Percentiles rank a stretch among this genome's conserved stretches.
Conservation (phyloP, 2,888 invertebrate genomes). For the Nymphalis c-album region DNA sequence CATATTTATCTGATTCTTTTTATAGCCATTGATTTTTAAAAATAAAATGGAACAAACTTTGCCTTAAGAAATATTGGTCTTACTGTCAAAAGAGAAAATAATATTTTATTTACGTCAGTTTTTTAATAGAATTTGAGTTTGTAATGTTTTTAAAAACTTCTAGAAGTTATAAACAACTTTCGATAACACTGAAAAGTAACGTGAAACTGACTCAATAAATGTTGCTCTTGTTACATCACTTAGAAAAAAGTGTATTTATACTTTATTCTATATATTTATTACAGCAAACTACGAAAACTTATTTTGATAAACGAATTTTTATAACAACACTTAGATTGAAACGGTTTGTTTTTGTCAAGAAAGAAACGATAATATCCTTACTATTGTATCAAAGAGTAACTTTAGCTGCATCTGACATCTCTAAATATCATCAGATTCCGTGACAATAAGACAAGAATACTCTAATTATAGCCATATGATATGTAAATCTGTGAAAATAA, state of each 20-base stretch:
- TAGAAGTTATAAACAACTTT: neutral
- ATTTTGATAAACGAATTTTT: slow-evolving; percentile 10
- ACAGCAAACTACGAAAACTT: neutral
- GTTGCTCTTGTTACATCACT: slow-evolving; percentile 17
- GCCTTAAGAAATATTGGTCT: neutral
- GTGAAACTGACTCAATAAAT: neutral
- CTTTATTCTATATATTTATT: neutral
- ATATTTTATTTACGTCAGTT: neutral
- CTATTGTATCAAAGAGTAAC: slow-evolving; percentile 21
- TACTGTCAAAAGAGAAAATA: neutral
- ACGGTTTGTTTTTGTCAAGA: slow-evolving; percentile 41
- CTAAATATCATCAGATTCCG: slow-evolving; percentile 64
- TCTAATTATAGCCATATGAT: slow-evolving; percentile 78
- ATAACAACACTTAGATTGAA: slow-evolving; percentile 15
- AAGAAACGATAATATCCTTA: slow-evolving; percentile 24
- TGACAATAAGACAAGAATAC: slow-evolving; percentile 72
- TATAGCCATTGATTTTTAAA: neutral
- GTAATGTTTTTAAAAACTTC: neutral
- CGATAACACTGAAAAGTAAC: neutral
- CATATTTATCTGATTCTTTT: too few relatives aligned
- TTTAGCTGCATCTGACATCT: slow-evolving; percentile 41
- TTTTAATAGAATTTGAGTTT: neutral
- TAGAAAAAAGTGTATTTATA: neutral
- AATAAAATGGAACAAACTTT: neutral
- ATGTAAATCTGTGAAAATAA: slow-evolving; percentile 78